Conservation (phyloP, 64 coral and sea anemone species). For the Acropora tenuis region DNA sequence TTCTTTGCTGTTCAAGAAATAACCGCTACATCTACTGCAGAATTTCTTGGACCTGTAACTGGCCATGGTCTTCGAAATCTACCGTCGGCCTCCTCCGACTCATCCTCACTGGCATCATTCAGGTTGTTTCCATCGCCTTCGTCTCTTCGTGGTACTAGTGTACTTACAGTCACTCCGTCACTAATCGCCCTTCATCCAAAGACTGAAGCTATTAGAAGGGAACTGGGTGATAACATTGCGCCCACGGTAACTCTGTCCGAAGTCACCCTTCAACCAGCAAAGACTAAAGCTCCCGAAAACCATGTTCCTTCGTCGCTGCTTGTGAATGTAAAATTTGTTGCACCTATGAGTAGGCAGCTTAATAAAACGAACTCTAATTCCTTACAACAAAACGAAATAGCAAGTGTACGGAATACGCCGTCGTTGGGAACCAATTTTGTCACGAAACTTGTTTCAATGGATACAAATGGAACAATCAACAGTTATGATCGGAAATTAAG, state of each 20-base stretch:
- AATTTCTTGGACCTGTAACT: background rate
- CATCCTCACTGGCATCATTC: background rate
- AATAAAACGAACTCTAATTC: background rate
- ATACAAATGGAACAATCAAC: background rate
- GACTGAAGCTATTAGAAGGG: too few species aligned
- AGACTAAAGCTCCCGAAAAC: background rate
- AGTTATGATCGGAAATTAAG: background rate
- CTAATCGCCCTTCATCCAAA: too few species aligned
- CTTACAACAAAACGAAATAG: background rate
- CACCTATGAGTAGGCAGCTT: background rate
- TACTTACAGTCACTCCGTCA: background rate
- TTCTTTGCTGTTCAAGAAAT: background rate
- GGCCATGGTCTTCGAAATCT: too few species aligned
- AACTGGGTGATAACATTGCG: too few species aligned
- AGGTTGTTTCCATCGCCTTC: background rate
- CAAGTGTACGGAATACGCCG: background rate
- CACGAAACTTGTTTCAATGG: background rate
- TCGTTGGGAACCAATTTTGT: background rate
- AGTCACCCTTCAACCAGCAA: background rate
- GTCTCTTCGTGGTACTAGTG: background rate
- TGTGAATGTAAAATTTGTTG: background rate
- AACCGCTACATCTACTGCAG: background rate
- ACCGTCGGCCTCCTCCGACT: background rate
- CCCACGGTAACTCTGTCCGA: background rate
- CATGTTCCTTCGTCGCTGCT: background rate